These are phyloP conservation scores for Urocyon cinereoargenteus DNA, from an alignment of 2,797 vertebrate species.

Conservation along the genomic window DNA sequence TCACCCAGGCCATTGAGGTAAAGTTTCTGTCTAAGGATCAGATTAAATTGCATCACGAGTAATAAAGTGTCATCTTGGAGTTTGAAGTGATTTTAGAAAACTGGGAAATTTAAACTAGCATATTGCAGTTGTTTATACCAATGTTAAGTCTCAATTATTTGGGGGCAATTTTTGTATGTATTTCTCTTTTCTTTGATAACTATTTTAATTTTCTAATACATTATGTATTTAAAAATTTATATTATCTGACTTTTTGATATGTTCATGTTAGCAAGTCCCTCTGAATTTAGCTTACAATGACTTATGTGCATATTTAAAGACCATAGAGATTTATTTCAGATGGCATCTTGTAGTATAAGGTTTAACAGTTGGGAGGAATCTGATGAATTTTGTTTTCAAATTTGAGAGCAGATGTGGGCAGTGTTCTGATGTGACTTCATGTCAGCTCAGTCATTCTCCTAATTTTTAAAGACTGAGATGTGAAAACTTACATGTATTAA, in stretches of 20 bases:
- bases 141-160: neutral
- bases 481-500: no score
- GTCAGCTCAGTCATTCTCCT: neutral
- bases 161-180: neutral
- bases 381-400: neutral
- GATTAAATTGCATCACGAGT: neutral
- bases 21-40: no score
- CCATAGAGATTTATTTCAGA: neutral
- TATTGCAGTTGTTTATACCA: neutral
- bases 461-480: no score
- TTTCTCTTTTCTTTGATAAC: neutral
- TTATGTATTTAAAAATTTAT: neutral
- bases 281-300: neutral
- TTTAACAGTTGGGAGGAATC: neutral
- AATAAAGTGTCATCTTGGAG: neutral
- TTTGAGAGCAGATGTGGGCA: neutral
- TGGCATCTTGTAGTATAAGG: neutral
- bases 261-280: neutral
- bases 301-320: neutral
- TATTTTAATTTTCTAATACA: neutral
- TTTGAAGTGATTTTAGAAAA: neutral
- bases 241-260: neutral
- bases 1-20: no score
- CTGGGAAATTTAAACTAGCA: neutral
- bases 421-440: neutral